Evolutionary conservation across 2,888 invertebrate genomes (phyloP).

Genomic region (Catotricha subobsoleta): DNA sequence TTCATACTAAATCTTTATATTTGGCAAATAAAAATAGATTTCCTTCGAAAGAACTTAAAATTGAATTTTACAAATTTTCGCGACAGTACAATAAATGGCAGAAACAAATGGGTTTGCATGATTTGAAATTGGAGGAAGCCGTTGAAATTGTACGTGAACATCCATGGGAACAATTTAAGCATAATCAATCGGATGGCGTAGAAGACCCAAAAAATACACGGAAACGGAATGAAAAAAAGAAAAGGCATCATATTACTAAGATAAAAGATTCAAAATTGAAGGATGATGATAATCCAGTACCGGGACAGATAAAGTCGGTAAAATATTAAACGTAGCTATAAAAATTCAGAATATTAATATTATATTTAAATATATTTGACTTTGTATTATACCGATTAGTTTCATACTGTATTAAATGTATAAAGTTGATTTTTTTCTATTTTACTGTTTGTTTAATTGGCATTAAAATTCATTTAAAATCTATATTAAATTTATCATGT

Average conservation of each 20-base stretch:
- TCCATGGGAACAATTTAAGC: constrained; percentile 46
- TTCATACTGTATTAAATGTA: too few species aligned
- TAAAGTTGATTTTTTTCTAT: too few species aligned
- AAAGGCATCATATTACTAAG: constrained; percentile 9
- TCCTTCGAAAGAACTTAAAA: background rate
- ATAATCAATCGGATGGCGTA: constrained; percentile 19
- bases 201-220: constrained; percentile 22
- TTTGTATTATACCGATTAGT: too few species aligned
- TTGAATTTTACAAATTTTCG: background rate
- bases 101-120: constrained; percentile 29
- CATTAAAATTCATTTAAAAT: too few species aligned
- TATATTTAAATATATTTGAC: too few species aligned
- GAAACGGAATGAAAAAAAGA: constrained; percentile 18
- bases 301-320: background rate
- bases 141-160: constrained; percentile 31
- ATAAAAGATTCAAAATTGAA: background rate
- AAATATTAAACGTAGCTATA: background rate
- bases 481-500: too few species aligned
- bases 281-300: too few species aligned
- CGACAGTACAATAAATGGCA: constrained; percentile 26
- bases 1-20: constrained; percentile 36
- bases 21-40: constrained; percentile 35
- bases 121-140: constrained; percentile 25
- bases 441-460: too few species aligned
- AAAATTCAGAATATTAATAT: background rate